A percentile compares a stretch with the other conserved stretches of the same genome.
Evolutionary conservation across 1,140 invertebrate species (phyloP).

Genomic region (Penaeus vannamei): DNA sequence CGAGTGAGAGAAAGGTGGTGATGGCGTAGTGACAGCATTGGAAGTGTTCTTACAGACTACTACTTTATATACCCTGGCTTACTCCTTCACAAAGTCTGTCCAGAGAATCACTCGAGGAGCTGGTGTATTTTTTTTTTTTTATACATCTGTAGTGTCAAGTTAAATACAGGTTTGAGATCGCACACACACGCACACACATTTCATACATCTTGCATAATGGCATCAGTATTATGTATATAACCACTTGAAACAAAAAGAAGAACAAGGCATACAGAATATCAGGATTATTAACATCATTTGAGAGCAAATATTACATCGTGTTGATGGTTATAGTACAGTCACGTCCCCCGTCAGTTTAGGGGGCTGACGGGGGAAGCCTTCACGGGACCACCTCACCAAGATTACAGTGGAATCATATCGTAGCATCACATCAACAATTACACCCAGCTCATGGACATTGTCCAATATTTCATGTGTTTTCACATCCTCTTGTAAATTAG

Average conservation of each 20-base stretch:
- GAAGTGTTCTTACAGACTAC: conserved; percentile 53
- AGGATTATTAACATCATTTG: conserved; percentile 53
- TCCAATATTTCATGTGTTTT: too few species aligned
- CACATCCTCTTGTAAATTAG: neutral
- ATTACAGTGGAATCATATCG: too few species aligned
- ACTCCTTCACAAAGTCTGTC: conserved; percentile 42
- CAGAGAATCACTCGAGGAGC: conserved; percentile 49
- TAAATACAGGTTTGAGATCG: conserved; percentile 53
- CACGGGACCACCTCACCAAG: too few species aligned
- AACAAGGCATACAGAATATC: conserved; percentile 54
- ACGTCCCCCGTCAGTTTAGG: too few species aligned
- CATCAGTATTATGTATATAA: conserved; percentile 51
- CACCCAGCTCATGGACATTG: too few species aligned
- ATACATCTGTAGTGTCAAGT: conserved; percentile 51
- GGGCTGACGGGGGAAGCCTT: too few species aligned
- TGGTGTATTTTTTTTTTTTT: conserved; percentile 39
- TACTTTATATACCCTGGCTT: conserved; percentile 41
- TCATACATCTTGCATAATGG: conserved; percentile 52
- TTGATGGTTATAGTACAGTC: neutral
- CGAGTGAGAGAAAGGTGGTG: conserved; percentile 41
- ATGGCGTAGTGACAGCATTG: conserved; percentile 34
- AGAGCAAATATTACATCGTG: conserved; percentile 48
- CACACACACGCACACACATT: conserved; percentile 29
- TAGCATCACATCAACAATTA: too few species aligned
- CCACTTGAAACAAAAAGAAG: conserved; percentile 47